A percentile compares a stretch with the other conserved stretches of the same genome.
Evolutionary conservation across 1,140 invertebrate genomes (phyloP).

Genomic region (Leptinotarsa lineolata): DNA sequence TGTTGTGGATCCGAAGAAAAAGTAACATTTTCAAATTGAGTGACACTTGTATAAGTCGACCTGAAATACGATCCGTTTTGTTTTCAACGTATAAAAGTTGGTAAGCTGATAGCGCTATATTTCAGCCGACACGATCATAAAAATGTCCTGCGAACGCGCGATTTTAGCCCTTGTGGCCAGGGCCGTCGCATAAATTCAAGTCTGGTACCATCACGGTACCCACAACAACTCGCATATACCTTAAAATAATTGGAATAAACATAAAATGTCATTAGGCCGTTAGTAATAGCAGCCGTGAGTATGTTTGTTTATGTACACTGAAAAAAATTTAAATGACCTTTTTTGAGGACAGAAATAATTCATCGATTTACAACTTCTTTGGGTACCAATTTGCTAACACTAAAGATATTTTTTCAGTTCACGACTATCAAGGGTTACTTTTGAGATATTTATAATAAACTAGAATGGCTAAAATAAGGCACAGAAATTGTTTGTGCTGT

Average conservation of each 20-base stretch:
- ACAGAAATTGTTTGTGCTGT: no score
- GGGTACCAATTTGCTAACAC: no score
- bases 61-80: conserved; percentile 56
- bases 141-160: conserved; percentile 51
- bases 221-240: conserved; percentile 17
- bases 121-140: conserved; percentile 55
- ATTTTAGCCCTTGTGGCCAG: conserved; percentile 44
- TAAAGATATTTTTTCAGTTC: no score
- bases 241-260: conserved; percentile 30
- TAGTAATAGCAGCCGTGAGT: conserved; percentile 20
- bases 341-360: no score
- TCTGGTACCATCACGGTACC: conserved; percentile 25
- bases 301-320: neutral
- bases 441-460: no score
- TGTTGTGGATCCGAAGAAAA: conserved; percentile 29
- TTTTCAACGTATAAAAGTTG: conserved; percentile 56
- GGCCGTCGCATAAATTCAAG: conserved; percentile 44
- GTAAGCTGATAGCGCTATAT: conserved; percentile 56
- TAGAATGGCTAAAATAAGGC: no score
- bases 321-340: no score
- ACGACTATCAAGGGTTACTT: no score
- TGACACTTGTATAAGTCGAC: conserved; percentile 51
- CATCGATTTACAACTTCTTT: no score
- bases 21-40: conserved; percentile 50
- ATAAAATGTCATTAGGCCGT: conserved; percentile 24